phyloP scores from a whole-genome alignment of 2,888 invertebrate genomes.

The Anagyrus pseudococci region DNA sequence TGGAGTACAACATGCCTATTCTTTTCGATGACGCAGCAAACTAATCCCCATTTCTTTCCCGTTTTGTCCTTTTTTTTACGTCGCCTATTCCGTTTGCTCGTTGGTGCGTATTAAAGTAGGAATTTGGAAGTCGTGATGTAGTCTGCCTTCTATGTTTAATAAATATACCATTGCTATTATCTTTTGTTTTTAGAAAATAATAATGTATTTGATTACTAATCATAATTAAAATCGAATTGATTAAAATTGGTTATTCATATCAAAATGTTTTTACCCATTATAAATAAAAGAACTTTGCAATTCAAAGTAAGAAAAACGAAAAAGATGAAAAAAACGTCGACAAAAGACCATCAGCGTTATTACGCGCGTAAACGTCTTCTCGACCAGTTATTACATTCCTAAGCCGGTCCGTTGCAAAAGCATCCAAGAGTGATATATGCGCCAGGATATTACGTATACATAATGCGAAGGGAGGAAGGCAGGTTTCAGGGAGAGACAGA shows the following conservation, averaged over 20 bases:
- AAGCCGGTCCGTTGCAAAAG: constrained; percentile 3
- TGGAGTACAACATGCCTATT: constrained; percentile 12
- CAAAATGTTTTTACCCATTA: too few species aligned
- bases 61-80: not conserved
- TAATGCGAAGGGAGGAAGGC: constrained; percentile 14
- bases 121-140: too few species aligned
- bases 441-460: constrained; percentile 7
- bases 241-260: too few species aligned
- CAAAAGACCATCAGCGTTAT: constrained; percentile 2
- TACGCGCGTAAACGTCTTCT: not conserved
- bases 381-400: constrained; percentile 30
- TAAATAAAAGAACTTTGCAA: too few species aligned
- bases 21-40: constrained; percentile 28
- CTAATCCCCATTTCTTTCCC: not conserved
- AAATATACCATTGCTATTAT: too few species aligned
- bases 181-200: too few species aligned
- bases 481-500: not conserved
- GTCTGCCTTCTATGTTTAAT: too few species aligned
- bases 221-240: too few species aligned
- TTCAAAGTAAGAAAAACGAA: too few species aligned
- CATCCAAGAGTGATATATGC: constrained; percentile 6
- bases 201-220: too few species aligned
- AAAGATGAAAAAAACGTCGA: not conserved
- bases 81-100: constrained; percentile 2
- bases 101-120: too few species aligned